phyloP scores from a whole-genome alignment of 2,113 vertebrate species.

The Aythya baeri region DNA sequence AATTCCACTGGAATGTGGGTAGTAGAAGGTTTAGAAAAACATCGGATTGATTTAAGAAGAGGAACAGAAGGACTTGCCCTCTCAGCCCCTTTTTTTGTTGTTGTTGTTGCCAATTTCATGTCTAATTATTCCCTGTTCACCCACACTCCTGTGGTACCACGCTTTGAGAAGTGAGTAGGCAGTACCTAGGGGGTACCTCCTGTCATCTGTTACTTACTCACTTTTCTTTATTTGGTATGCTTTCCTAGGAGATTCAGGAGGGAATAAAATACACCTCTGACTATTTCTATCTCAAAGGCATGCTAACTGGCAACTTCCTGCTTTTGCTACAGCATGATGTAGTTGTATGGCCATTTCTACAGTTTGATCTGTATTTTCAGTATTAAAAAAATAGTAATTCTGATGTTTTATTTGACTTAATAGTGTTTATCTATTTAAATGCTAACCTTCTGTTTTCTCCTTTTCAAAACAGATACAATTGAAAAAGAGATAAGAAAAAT shows the following conservation, averaged over 20 bases:
- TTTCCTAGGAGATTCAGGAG: neutral
- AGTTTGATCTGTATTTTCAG: neutral
- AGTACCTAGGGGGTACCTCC: neutral
- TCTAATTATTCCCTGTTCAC: neutral
- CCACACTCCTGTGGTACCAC: neutral
- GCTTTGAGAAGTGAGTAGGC: neutral
- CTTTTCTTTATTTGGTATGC: neutral
- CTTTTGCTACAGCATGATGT: neutral
- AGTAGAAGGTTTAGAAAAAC: neutral
- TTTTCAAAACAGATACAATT: conserved; percentile 87
- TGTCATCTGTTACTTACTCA: neutral
- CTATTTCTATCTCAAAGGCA: neutral
- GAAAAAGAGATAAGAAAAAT: conserved; percentile 98
- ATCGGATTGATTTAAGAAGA: neutral
- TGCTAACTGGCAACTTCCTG: neutral
- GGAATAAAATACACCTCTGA: neutral
- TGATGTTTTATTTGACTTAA: neutral
- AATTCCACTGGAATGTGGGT: neutral
- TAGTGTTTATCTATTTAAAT: neutral
- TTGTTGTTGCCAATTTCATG: neutral
- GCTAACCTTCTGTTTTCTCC: conserved; percentile 39
- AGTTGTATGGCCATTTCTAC: neutral
- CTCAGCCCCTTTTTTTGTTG: neutral
- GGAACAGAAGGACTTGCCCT: neutral
- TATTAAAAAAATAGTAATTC: neutral